These are phyloP conservation scores for Glandiceps talaboti DNA, from an alignment of 53 echinoderm and acorn worm species.

Conservation along the genomic window DNA sequence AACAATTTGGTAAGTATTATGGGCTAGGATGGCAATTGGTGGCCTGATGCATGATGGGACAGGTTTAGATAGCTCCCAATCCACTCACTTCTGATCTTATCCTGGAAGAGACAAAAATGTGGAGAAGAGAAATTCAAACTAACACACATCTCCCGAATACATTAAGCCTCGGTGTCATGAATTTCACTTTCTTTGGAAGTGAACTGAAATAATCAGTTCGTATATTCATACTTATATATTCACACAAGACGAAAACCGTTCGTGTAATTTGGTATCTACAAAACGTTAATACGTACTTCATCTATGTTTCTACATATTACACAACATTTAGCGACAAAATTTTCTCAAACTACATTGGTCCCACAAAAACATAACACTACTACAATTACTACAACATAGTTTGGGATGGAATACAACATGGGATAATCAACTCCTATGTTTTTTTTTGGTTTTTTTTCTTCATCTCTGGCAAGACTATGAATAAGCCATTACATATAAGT, in stretches of 20 bases:
- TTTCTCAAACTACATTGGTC: no score
- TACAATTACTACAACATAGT: not conserved
- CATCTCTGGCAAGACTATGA: not conserved
- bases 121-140: not conserved
- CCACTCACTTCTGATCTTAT: not conserved
- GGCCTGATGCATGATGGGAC: not conserved
- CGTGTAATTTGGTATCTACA: no score
- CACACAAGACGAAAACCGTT: no score
- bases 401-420: not conserved
- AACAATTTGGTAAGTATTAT: not conserved
- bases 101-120: not conserved
- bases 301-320: no score
- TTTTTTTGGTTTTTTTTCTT: no score
- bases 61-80: not conserved
- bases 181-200: not conserved
- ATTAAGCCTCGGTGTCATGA: not conserved
- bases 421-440: not conserved
- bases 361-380: not conserved
- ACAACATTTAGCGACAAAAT: no score
- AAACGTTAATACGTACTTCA: no score
- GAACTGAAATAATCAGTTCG: not conserved
- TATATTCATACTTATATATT: no score
- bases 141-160: not conserved
- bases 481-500: not conserved
- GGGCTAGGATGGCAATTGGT: not conserved